These are phyloP conservation scores for Apodemia hepburni DNA, from an alignment of 2,888 invertebrate species.

Conservation along the genomic window DNA sequence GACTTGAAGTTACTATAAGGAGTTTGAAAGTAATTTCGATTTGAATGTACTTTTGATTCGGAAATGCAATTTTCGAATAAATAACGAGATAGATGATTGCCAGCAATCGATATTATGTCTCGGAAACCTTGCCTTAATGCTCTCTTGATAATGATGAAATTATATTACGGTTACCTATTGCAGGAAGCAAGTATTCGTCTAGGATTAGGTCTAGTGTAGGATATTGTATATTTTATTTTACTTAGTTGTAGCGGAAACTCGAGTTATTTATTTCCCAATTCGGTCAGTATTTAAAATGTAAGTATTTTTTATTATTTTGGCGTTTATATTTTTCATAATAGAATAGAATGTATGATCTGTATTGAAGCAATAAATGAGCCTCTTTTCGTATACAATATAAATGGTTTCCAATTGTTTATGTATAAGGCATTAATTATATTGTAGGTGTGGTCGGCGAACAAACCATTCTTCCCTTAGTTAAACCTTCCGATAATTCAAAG, in stretches of 20 bases:
- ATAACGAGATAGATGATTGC: not conserved
- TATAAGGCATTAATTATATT: slow-evolving; percentile 11
- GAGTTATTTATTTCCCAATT: slow-evolving; percentile 74
- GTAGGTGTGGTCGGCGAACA: slow-evolving; percentile 22
- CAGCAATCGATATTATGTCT: slow-evolving; percentile 19
- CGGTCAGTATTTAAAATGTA: slow-evolving; percentile 78
- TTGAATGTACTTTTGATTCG: slow-evolving; percentile 1
- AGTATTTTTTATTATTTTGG: slow-evolving; percentile 53
- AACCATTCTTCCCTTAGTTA: slow-evolving; percentile 17
- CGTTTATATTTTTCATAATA: slow-evolving; percentile 55
- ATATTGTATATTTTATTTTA: slow-evolving; percentile 70
- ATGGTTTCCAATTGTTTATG: slow-evolving; percentile 16
- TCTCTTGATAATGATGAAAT: slow-evolving; percentile 72
- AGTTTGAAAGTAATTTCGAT: not conserved
- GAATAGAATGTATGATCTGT: slow-evolving; percentile 45
- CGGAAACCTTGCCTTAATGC: slow-evolving; percentile 68
- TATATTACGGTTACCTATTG: slow-evolving; percentile 77
- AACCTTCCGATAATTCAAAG: slow-evolving; percentile 12
- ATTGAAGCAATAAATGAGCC: slow-evolving; percentile 55
- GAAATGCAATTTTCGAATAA: slow-evolving; percentile 8
- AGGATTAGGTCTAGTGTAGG: slow-evolving; percentile 53
- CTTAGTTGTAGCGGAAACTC: slow-evolving; percentile 51
- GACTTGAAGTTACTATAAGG: not conserved
- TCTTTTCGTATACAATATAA: slow-evolving; percentile 21
- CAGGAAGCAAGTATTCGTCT: slow-evolving; percentile 76